Conservation (phyloP, 1,140 invertebrate genomes). For the Tenebrio molitor region DNA sequence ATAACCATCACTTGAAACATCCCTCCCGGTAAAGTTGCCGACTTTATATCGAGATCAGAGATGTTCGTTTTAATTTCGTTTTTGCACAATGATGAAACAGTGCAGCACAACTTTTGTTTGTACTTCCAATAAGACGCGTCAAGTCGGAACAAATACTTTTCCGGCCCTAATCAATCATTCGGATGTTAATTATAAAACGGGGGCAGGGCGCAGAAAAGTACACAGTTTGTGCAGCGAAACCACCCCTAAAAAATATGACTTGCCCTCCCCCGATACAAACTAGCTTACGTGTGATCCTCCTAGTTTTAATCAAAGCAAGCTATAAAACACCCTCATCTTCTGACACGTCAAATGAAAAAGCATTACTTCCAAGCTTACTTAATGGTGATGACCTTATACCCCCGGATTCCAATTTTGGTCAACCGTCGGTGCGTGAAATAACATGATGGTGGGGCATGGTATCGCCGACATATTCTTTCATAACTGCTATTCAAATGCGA, state of each 20-base stretch:
- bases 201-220: background rate
- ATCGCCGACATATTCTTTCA: constrained; percentile 12
- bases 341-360: constrained; percentile 47
- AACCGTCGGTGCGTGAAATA: constrained; percentile 49
- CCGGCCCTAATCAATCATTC: constrained; percentile 24
- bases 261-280: constrained; percentile 12
- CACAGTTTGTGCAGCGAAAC: background rate
- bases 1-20: constrained; percentile 18
- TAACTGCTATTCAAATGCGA: constrained; percentile 1
- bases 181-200: constrained; percentile 38
- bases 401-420: constrained; percentile 41
- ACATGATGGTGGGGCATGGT: constrained; percentile 10
- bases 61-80: no score
- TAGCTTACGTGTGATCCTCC: constrained; percentile 42
- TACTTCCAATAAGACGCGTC: constrained; percentile 7
- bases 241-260: constrained; percentile 39
- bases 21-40: background rate
- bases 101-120: no score
- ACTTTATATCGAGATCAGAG: background rate
- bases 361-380: constrained; percentile 46
- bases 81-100: no score
- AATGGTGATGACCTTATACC: constrained; percentile 47
- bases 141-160: constrained; percentile 32
- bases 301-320: constrained; percentile 49
- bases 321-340: constrained; percentile 45